phyloP scores from a whole-genome alignment of 2,888 invertebrate species.

The Tipula helvola region DNA sequence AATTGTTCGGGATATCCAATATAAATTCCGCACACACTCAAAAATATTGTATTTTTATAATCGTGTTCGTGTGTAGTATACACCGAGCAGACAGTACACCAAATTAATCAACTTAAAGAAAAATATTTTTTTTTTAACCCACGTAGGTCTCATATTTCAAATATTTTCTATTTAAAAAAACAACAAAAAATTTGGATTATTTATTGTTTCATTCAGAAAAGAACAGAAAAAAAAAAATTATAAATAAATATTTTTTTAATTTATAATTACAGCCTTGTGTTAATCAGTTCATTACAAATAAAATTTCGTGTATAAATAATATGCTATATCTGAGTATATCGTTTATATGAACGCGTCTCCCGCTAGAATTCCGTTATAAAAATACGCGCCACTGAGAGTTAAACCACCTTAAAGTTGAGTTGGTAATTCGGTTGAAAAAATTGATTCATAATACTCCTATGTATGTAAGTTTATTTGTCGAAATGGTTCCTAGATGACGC shows the following conservation, averaged over 20 bases:
- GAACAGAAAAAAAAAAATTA: background rate
- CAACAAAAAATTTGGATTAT: background rate
- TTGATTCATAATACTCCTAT: background rate
- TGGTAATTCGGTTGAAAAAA: background rate
- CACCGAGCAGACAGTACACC: background rate
- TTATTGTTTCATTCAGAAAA: background rate
- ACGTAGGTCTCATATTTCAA: background rate
- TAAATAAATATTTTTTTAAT: background rate
- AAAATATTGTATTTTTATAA: background rate
- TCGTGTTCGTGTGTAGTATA: background rate
- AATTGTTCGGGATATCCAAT: background rate
- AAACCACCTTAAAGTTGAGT: background rate
- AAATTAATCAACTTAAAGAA: slow-evolving; percentile 4
- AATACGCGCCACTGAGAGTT: background rate
- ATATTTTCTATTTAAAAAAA: background rate
- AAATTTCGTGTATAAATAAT: background rate
- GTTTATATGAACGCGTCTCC: background rate
- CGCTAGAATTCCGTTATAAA: background rate
- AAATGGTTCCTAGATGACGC: too few relatives aligned
- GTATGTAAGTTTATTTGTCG: too few relatives aligned
- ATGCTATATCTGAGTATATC: background rate
- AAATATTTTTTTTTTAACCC: background rate
- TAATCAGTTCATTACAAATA: background rate
- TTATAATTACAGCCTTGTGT: background rate
- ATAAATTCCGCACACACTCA: background rate